Percentiles rank a stretch among this genome's conserved stretches.
Conservation (phyloP, 2,113 vertebrate species). For the Urocolius indicus region DNA sequence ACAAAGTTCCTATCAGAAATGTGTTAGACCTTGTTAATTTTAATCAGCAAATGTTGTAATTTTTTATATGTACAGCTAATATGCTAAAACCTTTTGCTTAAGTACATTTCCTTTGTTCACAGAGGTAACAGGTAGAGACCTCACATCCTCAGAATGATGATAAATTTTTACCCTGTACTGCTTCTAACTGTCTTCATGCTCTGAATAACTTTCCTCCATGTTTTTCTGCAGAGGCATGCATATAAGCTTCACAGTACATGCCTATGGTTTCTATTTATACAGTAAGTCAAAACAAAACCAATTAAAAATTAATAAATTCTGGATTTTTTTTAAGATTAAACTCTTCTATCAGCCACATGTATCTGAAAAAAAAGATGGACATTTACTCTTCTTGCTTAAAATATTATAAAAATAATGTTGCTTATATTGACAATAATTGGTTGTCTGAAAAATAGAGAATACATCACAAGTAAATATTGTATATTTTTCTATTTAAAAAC, state of each 20-base stretch:
- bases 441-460: rapidly evolving
- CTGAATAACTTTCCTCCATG: too few species aligned
- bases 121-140: neutral
- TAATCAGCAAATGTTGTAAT: neutral
- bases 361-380: neutral
- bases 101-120: neutral
- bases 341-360: neutral
- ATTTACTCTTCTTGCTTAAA: neutral
- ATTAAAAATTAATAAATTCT: too few species aligned
- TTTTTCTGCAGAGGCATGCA: too few species aligned
- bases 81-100: neutral
- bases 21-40: neutral
- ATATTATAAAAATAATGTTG: neutral
- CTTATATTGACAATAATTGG: neutral
- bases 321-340: too few species aligned
- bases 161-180: neutral
- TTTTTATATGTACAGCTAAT: neutral
- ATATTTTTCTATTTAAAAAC: neutral
- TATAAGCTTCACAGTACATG: neutral
- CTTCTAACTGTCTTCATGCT: too few species aligned
- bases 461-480: neutral
- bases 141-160: neutral
- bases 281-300: neutral
- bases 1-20: neutral
- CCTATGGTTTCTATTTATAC: neutral